A percentile compares a stretch with the other conserved stretches of the same genome.
These are phyloP conservation scores for Coremacera marginata DNA, from an alignment of 2,888 invertebrate genomes.

Conservation along the genomic window DNA sequence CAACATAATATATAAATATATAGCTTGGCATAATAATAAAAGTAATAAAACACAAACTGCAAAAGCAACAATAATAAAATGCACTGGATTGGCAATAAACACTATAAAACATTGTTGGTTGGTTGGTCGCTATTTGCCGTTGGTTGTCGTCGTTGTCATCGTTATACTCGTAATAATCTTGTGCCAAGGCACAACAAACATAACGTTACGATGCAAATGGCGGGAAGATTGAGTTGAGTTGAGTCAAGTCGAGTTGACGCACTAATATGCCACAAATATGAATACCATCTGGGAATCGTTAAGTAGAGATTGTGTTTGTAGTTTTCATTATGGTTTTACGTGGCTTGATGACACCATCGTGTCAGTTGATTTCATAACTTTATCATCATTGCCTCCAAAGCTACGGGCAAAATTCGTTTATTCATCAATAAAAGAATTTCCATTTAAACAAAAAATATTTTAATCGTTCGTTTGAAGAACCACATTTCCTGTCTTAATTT, in stretches of 20 bases:
- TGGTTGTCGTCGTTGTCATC: constrained; percentile 5
- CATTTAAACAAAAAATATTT: no score
- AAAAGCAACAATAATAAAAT: constrained; percentile 15
- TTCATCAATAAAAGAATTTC: no score
- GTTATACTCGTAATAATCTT: constrained; percentile 27
- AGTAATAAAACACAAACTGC: background rate
- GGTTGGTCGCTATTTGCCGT: background rate
- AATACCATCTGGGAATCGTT: background rate
- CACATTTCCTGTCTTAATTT: no score
- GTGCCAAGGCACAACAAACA: constrained; percentile 9
- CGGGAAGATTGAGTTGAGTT: constrained; percentile 26
- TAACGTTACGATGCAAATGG: constrained; percentile 17
- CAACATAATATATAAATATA: no score
- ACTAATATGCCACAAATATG: constrained; percentile 3
- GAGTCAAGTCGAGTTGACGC: background rate
- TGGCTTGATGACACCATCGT: no score
- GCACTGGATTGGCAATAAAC: constrained; percentile 26
- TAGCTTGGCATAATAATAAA: background rate
- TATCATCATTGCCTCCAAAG: no score
- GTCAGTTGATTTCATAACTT: no score
- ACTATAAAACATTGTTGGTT: background rate
- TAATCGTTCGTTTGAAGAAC: no score
- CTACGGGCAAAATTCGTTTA: no score
- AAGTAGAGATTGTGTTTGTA: background rate
- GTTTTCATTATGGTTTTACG: no score